Conservation (phyloP, 2,797 vertebrate species). For the Tenualosa ilisha region DNA sequence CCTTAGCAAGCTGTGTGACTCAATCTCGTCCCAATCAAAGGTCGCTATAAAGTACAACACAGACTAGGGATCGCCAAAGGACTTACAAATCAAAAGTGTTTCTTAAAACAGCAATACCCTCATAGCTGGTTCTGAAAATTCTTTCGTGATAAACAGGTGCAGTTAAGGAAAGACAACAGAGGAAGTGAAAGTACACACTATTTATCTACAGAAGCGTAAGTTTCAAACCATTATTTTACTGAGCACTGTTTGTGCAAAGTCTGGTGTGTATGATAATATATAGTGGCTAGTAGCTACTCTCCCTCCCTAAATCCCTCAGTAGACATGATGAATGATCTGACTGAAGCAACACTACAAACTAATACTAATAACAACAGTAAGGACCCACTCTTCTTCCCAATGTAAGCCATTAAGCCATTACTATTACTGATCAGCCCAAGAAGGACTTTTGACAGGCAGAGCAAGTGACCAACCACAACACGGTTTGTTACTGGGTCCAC, state of each 20-base stretch:
- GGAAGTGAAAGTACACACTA: too few relatives aligned
- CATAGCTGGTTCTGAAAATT: neutral
- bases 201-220: neutral
- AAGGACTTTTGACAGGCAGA: neutral
- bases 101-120: neutral
- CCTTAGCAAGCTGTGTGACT: neutral
- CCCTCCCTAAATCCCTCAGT: neutral
- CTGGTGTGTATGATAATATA: neutral
- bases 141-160: neutral
- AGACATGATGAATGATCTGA: neutral
- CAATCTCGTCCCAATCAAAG: conserved; percentile 14
- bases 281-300: neutral
- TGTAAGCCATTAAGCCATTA: neutral
- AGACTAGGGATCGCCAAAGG: neutral
- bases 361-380: neutral
- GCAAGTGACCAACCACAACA: too few relatives aligned
- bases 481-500: neutral
- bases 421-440: neutral
- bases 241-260: neutral
- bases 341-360: neutral
- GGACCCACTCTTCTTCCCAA: neutral
- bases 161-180: neutral
- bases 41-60: neutral
- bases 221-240: neutral
- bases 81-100: neutral